Percentiles rank a stretch among this genome's conserved stretches.
Evolutionary conservation across 30 jellyfish, hydroid and myxozoan species (phyloP).

Genomic region (Chrysaora quinquecirrha): DNA sequence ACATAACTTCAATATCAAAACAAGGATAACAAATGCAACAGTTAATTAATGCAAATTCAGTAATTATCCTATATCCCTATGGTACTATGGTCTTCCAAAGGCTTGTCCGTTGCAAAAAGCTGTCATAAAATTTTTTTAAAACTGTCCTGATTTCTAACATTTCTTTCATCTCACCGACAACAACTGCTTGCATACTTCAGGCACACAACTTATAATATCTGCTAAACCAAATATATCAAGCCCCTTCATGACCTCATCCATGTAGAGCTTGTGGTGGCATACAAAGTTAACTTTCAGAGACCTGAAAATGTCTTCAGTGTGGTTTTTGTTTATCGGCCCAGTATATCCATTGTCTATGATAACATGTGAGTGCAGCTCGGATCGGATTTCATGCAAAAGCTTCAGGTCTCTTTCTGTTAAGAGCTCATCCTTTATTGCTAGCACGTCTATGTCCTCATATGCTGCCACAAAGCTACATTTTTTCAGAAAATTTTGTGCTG

Average conservation of each 20-base stretch:
- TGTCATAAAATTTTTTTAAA: constrained; percentile 4
- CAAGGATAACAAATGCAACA: no score
- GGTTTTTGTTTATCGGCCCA: background rate
- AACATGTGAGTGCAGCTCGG: background rate
- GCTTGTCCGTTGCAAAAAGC: constrained; percentile 7
- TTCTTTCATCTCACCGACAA: no score
- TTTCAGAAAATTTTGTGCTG: background rate
- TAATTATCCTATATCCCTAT: background rate
- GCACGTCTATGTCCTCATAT: background rate
- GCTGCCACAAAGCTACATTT: background rate
- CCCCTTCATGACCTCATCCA: background rate
- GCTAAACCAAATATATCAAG: background rate
- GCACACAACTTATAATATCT: background rate
- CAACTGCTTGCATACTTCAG: no score
- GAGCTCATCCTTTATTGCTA: background rate
- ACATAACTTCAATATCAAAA: no score
- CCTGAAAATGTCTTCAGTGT: background rate
- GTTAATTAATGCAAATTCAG: no score
- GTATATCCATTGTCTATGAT: constrained; percentile 8
- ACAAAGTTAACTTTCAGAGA: background rate
- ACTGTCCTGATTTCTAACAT: background rate
- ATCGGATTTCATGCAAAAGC: background rate
- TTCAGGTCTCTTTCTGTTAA: background rate
- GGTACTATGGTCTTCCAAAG: constrained; percentile 27
- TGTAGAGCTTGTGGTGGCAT: background rate